Evolutionary conservation across 1,140 invertebrate genomes (phyloP), one percentile per base, ranked within the genome.

Genomic region (Zaprionus vittiger): DNA sequence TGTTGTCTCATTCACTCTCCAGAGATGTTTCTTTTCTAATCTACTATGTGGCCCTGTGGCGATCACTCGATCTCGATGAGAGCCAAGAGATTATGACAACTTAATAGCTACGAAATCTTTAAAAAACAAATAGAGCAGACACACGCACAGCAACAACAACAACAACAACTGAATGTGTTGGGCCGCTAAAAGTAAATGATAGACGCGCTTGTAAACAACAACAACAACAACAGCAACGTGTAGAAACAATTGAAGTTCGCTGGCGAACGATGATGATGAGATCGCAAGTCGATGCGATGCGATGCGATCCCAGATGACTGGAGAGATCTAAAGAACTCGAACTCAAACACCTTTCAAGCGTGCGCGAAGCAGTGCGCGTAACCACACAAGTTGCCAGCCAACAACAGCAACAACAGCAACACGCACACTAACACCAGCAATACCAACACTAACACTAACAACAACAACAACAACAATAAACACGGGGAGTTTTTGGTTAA

Each of bases 321-420:
- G 78, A 89, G 84, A 89, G 84, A 89, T 89, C 84, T 90, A 89
- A 89, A 89, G 84, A 89, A 90, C 84, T 89, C 81, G 89, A 86
- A 90, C 84, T 89, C 84, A 89, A 89, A 89, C 84, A 89, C 84
- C 81, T 89, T 89, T 89, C 84, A 89, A 81, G 79, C 79, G 79
- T 76, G 74, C 73, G 49, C 38, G 20, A 22, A 72, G 77, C 38
- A 76, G 61, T 34, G 31, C 77, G 73, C 75, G 75, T 77, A 77
- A 77, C 75, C 75, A 77, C 75, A 77, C 75, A 77, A 77, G 75
- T 77, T 77, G 70, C 67, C 74, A 66, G 28, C 74, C 57, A 61
- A 44, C 55, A 72, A 60, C 62, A 76, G 28, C 72, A 69, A 31
- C 73, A 70, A 44, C 56, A 73, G 12, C 28, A 69, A 49, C 44